These are phyloP conservation scores for Oncorhynchus kisutch DNA, from an alignment of 2,113 vertebrate genomes.

Conservation along the genomic window DNA sequence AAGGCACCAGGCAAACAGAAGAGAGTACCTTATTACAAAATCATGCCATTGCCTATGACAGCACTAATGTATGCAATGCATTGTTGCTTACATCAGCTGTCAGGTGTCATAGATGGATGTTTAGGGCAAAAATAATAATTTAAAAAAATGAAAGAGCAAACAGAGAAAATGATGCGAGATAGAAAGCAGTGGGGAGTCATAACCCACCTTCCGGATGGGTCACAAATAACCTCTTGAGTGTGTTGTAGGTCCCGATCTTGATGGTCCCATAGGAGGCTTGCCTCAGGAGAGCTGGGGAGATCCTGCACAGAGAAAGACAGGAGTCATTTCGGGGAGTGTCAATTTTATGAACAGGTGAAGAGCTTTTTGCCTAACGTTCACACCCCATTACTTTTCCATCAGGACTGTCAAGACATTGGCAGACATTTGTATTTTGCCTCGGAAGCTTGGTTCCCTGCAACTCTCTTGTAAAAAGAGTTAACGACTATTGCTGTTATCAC, in stretches of 20 bases:
- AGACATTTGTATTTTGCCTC: neutral
- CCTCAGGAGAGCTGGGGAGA: conserved; percentile 88
- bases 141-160: neutral
- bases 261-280: conserved; percentile 97
- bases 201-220: conserved; percentile 86
- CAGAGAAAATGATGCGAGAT: neutral
- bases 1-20: too few relatives aligned
- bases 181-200: neutral
- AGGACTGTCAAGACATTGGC: neutral
- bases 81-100: neutral
- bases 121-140: neutral
- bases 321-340: neutral
- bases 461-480: neutral
- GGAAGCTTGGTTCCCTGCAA: neutral
- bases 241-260: conserved; percentile 97
- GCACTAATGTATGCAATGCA: neutral
- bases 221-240: conserved; percentile 91
- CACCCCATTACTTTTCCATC: neutral
- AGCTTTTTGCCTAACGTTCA: neutral
- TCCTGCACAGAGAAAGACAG: conserved; percentile 69
- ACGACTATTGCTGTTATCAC: neutral
- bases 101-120: neutral
- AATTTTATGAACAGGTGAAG: neutral
- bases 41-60: too few relatives aligned
- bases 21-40: neutral